These are phyloP conservation scores for Hesperia comma DNA, from an alignment of 2,888 invertebrate species.

Conservation along the genomic window DNA sequence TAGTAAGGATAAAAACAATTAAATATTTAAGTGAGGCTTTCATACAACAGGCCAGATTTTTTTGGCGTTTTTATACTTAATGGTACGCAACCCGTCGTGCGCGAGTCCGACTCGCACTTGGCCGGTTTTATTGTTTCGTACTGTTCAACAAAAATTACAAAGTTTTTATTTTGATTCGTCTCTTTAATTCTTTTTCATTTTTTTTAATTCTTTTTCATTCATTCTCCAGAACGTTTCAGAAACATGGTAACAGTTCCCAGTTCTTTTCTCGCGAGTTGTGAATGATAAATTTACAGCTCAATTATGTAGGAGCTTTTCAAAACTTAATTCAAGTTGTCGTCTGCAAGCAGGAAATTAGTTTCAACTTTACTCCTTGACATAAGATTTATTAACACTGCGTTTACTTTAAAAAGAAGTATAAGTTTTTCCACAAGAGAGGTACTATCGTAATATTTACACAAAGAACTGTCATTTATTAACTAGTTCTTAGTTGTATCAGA, in stretches of 20 bases:
- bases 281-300: background rate
- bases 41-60: too few species aligned
- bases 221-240: background rate
- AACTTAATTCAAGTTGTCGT: slow-evolving; percentile 8
- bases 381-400: slow-evolving; percentile 4
- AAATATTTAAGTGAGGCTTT: too few species aligned
- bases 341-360: slow-evolving; percentile 16
- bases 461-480: too few species aligned
- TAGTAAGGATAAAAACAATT: too few species aligned
- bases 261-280: background rate
- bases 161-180: too few species aligned
- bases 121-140: too few species aligned
- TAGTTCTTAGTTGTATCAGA: too few species aligned
- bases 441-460: too few species aligned
- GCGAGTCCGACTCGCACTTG: too few species aligned
- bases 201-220: background rate
- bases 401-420: background rate
- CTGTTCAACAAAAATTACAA: too few species aligned
- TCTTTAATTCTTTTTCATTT: background rate
- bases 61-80: too few species aligned
- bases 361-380: background rate
- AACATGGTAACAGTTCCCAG: background rate
- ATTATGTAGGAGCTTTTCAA: slow-evolving; percentile 13
- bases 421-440: background rate
- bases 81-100: too few species aligned